Conservation (phyloP, 1,140 invertebrate species). For the Drosophila sechellia region DNA sequence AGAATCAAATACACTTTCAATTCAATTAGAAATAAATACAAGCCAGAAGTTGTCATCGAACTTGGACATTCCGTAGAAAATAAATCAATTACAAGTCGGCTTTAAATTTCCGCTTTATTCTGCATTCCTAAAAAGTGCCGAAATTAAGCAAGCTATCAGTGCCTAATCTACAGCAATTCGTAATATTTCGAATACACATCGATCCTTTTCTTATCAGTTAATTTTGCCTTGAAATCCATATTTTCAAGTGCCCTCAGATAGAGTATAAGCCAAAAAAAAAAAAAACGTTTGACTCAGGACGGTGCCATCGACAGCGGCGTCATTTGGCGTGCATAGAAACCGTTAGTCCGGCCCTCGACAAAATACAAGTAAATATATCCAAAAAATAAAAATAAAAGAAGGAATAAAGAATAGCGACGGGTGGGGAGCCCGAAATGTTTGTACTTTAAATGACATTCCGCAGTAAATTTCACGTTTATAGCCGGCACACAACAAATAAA, state of each 20-base stretch:
- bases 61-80: no score
- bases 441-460: conserved; percentile 82
- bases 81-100: no score
- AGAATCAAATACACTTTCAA: not conserved
- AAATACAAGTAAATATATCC: conserved; percentile 47
- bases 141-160: no score
- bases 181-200: no score
- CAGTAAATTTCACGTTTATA: conserved; percentile 83
- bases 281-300: not conserved
- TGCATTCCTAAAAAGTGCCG: no score
- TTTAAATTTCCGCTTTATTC: no score
- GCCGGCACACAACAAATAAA: conserved; percentile 81
- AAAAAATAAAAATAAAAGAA: conserved; percentile 12
- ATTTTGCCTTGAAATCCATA: no score
- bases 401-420: not conserved
- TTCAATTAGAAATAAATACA: not conserved
- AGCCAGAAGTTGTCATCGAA: not conserved
- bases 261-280: not conserved
- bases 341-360: conserved; percentile 59
- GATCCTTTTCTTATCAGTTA: no score
- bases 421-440: conserved; percentile 54
- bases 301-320: conserved; percentile 54
- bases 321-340: conserved; percentile 80
- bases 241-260: not conserved
- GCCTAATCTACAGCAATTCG: no score